Conservation (phyloP, 2,113 vertebrate genomes). For the Eurypyga helias region DNA sequence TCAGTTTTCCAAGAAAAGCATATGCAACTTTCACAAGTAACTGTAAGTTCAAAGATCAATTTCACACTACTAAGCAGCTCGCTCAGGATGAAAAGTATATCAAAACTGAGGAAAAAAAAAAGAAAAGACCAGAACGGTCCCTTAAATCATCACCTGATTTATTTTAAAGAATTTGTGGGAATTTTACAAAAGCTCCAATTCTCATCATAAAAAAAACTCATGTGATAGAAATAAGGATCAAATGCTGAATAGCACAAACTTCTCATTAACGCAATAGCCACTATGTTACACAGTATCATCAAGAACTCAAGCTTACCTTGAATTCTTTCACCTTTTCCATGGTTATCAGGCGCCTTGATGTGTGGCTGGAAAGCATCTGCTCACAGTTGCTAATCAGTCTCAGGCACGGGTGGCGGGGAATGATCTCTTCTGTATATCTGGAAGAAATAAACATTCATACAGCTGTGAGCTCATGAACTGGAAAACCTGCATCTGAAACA, state of each 20-base stretch:
- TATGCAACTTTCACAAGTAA: neutral
- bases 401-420: slow-evolving; percentile 91
- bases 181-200: neutral
- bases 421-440: slow-evolving; percentile 91
- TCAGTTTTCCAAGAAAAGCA: neutral
- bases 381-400: slow-evolving; percentile 94
- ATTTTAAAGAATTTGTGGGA: neutral
- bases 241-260: neutral
- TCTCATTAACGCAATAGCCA: neutral
- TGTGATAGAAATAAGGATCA: neutral
- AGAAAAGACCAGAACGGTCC: neutral
- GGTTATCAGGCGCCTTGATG: slow-evolving; percentile 91
- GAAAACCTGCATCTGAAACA: neutral
- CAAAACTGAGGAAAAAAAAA: neutral
- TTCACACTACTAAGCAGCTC: neutral
- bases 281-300: neutral
- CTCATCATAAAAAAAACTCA: neutral
- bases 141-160: neutral
- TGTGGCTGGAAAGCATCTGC: slow-evolving; percentile 95
- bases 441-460: slow-evolving; percentile 57
- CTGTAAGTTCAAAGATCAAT: neutral
- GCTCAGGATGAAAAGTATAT: neutral
- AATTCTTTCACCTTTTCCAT: slow-evolving; percentile 97
- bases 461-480: neutral
- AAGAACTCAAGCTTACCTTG: slow-evolving; percentile 79